These are phyloP conservation scores for Anagrus nilaparvatae DNA, from an alignment of 1,140 invertebrate species.

Conservation along the genomic window DNA sequence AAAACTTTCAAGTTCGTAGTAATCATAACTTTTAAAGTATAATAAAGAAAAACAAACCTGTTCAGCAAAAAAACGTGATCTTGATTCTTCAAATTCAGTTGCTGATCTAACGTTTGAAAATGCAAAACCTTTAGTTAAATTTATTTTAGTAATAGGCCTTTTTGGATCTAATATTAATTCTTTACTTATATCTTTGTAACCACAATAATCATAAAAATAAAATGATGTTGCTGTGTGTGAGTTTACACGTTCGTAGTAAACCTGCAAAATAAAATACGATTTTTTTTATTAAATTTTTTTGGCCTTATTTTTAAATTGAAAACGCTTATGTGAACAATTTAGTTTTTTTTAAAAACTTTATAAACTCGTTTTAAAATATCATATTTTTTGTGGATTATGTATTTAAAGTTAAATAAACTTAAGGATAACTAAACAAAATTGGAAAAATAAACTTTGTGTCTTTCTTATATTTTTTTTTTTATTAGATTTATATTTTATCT, in stretches of 20 bases:
- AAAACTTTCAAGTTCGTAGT: too few relatives aligned
- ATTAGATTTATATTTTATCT: too few relatives aligned
- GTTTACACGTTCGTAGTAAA: slow-evolving; percentile 78
- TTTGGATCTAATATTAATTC: slow-evolving; percentile 55
- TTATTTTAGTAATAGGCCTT: slow-evolving; percentile 65
- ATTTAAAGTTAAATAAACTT: too few relatives aligned
- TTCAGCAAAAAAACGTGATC: slow-evolving; percentile 71
- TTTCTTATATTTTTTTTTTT: too few relatives aligned
- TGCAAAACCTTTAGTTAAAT: slow-evolving; percentile 71
- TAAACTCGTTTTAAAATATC: too few relatives aligned
- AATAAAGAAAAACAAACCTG: slow-evolving; percentile 26
- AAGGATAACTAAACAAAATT: too few relatives aligned
- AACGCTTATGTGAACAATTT: too few relatives aligned
- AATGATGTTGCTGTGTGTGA: slow-evolving; percentile 67
- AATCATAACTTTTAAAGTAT: neutral
- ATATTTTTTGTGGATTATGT: too few relatives aligned
- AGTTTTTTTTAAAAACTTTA: too few relatives aligned
- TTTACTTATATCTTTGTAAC: slow-evolving; percentile 71
- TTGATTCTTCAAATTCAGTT: slow-evolving; percentile 74
- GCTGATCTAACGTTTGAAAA: slow-evolving; percentile 72
- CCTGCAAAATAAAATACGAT: slow-evolving; percentile 38
- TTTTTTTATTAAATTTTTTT: too few relatives aligned
- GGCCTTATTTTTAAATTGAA: too few relatives aligned
- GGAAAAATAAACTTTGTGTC: too few relatives aligned
- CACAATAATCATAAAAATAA: slow-evolving; percentile 70